Evolutionary conservation across 2,797 vertebrate genomes (phyloP).

Genomic region (Avahi laniger): DNA sequence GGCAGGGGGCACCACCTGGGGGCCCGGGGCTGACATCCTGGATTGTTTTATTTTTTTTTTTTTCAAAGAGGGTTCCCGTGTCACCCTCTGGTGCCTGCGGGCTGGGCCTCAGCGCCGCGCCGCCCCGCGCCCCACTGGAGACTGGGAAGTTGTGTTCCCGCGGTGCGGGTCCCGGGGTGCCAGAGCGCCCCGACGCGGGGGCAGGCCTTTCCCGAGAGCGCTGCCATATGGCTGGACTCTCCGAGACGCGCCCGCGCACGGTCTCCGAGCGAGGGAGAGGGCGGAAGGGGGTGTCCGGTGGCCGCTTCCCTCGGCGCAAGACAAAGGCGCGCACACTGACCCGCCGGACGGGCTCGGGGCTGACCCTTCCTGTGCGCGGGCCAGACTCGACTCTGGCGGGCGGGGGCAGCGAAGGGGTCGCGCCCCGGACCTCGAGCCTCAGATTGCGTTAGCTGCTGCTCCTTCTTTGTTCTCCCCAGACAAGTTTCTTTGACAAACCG

Average conservation of each 20-base stretch:
- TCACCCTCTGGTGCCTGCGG: background rate
- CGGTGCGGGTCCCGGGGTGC: background rate
- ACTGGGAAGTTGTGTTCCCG: background rate
- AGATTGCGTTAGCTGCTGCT: background rate
- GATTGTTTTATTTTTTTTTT: background rate
- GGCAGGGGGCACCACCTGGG: background rate
- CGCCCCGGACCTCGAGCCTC: background rate
- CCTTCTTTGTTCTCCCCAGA: slow-evolving; percentile 75
- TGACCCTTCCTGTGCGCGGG: background rate
- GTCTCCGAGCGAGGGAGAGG: background rate
- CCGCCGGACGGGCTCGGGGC: background rate
- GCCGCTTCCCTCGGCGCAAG: background rate
- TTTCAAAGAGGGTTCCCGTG: background rate
- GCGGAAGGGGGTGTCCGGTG: background rate
- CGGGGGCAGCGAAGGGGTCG: background rate
- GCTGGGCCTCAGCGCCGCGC: background rate
- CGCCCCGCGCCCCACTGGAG: background rate
- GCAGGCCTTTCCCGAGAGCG: background rate
- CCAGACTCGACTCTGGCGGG: background rate
- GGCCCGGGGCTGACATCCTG: background rate
- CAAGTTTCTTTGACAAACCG: background rate
- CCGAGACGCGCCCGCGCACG: background rate
- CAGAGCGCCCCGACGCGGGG: background rate
- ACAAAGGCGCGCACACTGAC: slow-evolving; percentile 47
- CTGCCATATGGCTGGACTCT: background rate